phyloP scores from a whole-genome alignment of 2,888 invertebrate species.

The Nomada flava region DNA sequence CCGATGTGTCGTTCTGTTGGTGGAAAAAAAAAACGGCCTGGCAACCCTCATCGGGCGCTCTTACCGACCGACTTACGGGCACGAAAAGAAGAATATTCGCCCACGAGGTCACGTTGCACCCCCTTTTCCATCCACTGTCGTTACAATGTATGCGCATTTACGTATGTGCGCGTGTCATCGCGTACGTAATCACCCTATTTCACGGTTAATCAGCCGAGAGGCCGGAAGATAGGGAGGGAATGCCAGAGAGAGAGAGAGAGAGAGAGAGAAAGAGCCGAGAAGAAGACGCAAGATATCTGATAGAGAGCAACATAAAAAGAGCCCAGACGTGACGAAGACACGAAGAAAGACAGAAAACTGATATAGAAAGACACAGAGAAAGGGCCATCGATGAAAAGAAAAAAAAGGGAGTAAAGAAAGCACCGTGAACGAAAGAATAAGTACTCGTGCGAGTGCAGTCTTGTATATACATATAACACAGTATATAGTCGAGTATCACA shows the following conservation, averaged over 20 bases:
- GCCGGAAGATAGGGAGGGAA: slow-evolving; percentile 41
- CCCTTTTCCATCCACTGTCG: slow-evolving; percentile 33
- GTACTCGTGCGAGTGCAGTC: background rate
- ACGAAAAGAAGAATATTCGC: slow-evolving; percentile 54
- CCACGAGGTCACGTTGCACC: slow-evolving; percentile 59
- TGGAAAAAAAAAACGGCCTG: slow-evolving; percentile 25
- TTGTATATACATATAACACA: background rate
- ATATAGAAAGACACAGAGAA: slow-evolving; percentile 19
- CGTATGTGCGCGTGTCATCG: slow-evolving; percentile 55
- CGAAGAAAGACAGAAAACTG: slow-evolving; percentile 4
- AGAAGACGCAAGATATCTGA: background rate
- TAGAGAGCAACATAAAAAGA: background rate
- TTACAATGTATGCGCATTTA: slow-evolving; percentile 49
- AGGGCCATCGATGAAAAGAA: slow-evolving; percentile 47
- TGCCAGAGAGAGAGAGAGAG: background rate
- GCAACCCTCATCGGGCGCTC: slow-evolving; percentile 27
- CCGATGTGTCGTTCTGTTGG: slow-evolving; percentile 2
- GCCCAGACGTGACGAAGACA: background rate
- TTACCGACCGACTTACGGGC: slow-evolving; percentile 47
- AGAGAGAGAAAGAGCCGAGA: background rate
- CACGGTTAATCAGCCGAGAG: slow-evolving; percentile 67
- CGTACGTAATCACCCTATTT: slow-evolving; percentile 61
- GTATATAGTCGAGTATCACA: slow-evolving; percentile 14
- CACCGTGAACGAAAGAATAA: slow-evolving; percentile 5
- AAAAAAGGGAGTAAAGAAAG: slow-evolving; percentile 9